phyloP scores from a whole-genome alignment of 2,888 invertebrate genomes.

The Aelia acuminata region DNA sequence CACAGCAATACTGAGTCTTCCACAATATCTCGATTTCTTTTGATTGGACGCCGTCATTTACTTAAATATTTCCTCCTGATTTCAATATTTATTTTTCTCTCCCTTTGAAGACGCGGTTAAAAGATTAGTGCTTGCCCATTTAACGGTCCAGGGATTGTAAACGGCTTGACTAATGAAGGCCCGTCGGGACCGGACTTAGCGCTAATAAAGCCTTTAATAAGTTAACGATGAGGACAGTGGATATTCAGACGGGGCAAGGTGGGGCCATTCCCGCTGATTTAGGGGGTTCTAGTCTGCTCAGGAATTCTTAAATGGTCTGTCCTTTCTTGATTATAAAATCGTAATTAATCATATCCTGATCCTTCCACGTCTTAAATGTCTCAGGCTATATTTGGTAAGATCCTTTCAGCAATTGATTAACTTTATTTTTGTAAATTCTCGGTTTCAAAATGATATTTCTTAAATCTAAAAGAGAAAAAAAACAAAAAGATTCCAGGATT shows the following conservation, averaged over 20 bases:
- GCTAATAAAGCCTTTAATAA: slow-evolving; percentile 32
- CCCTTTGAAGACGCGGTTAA: neutral
- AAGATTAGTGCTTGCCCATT: neutral
- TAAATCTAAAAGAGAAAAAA: too few relatives aligned
- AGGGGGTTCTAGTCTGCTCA: neutral
- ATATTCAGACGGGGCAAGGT: neutral
- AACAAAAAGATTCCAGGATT: too few relatives aligned
- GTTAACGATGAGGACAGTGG: neutral
- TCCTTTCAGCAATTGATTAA: neutral
- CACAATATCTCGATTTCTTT: neutral
- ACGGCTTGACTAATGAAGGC: slow-evolving; percentile 4
- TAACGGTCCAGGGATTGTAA: neutral
- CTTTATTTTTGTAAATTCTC: neutral
- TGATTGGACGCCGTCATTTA: neutral
- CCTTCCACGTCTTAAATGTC: neutral
- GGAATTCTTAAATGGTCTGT: neutral
- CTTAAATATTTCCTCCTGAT: neutral
- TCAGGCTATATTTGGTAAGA: neutral
- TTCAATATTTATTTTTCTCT: neutral
- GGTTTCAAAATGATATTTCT: neutral
- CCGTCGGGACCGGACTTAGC: neutral
- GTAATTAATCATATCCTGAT: slow-evolving; percentile 20
- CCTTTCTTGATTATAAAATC: slow-evolving; percentile 26
- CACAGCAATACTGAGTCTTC: neutral
- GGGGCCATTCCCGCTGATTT: neutral